These are phyloP conservation scores for Patella caerulea DNA, from an alignment of 2,888 invertebrate species.

Conservation along the genomic window DNA sequence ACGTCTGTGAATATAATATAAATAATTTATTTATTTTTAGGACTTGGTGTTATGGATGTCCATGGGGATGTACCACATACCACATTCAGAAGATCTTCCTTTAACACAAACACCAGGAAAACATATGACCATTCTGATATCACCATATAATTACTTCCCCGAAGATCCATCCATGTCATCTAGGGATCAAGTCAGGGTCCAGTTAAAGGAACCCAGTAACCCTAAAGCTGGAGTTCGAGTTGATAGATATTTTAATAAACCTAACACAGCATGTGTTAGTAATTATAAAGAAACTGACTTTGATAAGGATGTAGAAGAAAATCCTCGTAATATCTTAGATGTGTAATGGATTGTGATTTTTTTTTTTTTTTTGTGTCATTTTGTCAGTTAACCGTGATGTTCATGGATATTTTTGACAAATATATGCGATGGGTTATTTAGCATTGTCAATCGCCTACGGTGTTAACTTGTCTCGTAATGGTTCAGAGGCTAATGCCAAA, in stretches of 20 bases:
- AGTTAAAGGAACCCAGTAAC: neutral
- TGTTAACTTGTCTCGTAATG: too few relatives aligned
- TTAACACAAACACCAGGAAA: neutral
- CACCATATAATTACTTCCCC: neutral
- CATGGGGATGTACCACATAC: conserved; percentile 8
- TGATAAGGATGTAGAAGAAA: neutral
- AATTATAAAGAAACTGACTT: neutral
- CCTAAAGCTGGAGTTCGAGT: neutral
- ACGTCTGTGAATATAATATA: too few relatives aligned
- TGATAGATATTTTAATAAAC: neutral
- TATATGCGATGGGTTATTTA: too few relatives aligned
- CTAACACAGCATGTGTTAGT: neutral
- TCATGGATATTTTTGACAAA: too few relatives aligned
- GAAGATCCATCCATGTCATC: neutral
- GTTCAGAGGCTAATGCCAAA: too few relatives aligned
- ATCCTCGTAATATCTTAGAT: neutral
- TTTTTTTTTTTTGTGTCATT: too few relatives aligned
- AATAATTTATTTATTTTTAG: neutral
- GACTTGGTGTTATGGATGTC: conserved; percentile 3
- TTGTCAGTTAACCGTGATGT: too few relatives aligned
- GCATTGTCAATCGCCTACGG: too few relatives aligned
- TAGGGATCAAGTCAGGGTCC: neutral
- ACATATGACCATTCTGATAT: neutral
- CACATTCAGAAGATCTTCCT: conserved; percentile 20
- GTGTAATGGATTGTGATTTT: neutral